Percentiles rank a stretch among this genome's conserved stretches.
Conservation (phyloP, 92 coral and sea anemone species). For the Bergia sp. region DNA sequence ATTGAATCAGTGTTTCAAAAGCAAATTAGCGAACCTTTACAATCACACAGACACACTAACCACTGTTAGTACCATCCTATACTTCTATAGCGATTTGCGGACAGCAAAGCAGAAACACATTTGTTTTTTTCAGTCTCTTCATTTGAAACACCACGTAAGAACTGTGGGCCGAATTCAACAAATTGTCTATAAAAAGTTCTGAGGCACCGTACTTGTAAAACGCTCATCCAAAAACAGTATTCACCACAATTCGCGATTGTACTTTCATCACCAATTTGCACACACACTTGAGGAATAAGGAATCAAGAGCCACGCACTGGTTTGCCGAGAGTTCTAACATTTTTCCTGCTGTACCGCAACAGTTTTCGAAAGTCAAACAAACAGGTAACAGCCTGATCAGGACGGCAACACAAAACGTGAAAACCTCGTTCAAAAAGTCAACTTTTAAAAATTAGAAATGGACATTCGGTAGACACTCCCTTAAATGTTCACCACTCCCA, state of each 20-base stretch:
- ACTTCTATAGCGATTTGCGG: no score
- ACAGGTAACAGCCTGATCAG: not conserved
- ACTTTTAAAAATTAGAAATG: not conserved
- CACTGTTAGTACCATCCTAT: not conserved
- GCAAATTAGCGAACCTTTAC: not conserved
- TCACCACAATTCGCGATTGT: not conserved
- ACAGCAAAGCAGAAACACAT: not conserved
- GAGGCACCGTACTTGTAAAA: not conserved
- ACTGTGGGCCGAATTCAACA: not conserved
- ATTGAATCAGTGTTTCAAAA: not conserved
- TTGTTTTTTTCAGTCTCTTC: not conserved
- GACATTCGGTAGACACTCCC: not conserved
- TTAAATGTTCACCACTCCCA: not conserved
- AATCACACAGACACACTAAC: not conserved
- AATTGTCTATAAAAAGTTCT: not conserved
- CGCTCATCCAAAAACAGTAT: not conserved
- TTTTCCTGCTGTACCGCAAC: not conserved
- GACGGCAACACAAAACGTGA: not conserved
- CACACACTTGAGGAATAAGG: not conserved
- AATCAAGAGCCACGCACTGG: not conserved
- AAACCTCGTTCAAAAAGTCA: not conserved
- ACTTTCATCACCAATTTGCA: not conserved
- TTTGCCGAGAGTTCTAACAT: not conserved
- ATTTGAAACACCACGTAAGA: not conserved
- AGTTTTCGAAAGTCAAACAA: constrained; percentile 4